These are phyloP conservation scores for Andrena chrysosceles DNA, from an alignment of 2,888 invertebrate genomes.

Conservation along the genomic window DNA sequence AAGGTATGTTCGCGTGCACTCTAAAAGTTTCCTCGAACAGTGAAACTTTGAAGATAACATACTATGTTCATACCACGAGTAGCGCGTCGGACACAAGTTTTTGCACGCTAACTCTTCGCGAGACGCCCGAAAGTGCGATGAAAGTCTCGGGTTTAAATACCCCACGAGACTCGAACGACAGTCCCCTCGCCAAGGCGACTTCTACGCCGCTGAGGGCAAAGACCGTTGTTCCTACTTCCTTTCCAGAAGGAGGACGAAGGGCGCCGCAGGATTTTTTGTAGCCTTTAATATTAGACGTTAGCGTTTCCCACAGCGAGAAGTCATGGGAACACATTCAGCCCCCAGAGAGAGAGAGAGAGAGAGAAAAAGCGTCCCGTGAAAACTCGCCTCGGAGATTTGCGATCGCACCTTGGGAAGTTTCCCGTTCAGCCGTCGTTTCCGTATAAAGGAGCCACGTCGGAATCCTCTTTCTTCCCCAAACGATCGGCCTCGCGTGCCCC, in stretches of 20 bases:
- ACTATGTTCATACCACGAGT: too few species aligned
- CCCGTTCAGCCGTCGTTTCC: conserved; percentile 35
- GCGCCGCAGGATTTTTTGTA: conserved; percentile 78
- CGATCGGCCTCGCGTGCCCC: background rate
- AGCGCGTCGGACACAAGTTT: background rate
- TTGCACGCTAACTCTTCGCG: background rate
- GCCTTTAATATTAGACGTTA: conserved; percentile 83
- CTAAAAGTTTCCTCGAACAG: too few species aligned
- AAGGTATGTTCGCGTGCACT: too few species aligned
- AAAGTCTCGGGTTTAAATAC: conserved; percentile 32
- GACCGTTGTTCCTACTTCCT: conserved; percentile 82
- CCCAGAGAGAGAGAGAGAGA: conserved; percentile 1
- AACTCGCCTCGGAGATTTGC: conserved; percentile 76
- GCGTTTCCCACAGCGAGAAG: conserved; percentile 83
- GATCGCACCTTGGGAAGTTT: conserved; percentile 69
- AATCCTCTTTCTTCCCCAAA: conserved; percentile 35
- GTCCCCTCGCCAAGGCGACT: background rate
- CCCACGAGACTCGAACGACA: conserved; percentile 5
- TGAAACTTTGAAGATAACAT: too few species aligned
- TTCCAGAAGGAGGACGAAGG: conserved; percentile 73
- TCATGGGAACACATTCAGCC: conserved; percentile 73
- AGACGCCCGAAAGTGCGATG: background rate
- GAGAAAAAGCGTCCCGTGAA: conserved; percentile 66
- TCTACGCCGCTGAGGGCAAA: conserved; percentile 79
- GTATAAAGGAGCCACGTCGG: conserved; percentile 54